Evolutionary conservation across 2,888 invertebrate species (phyloP), one percentile per base, ranked within the genome.

Genomic region (Leptopilina syphax): DNA sequence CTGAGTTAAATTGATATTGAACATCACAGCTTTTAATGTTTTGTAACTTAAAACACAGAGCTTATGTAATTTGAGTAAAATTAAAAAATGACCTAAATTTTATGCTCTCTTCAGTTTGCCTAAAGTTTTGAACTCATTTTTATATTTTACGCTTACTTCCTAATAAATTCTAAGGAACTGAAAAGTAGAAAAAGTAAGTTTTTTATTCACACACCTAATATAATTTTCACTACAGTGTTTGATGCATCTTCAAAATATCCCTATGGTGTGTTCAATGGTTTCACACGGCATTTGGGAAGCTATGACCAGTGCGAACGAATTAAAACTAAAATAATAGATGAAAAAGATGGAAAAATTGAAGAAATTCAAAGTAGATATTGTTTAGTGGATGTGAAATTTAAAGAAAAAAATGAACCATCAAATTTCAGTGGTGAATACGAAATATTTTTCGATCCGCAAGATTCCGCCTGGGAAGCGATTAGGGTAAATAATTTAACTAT

Each of bases 261-360:
- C 3, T 85, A 89, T 60, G 90, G 89, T 13, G 81, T 88, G 50
- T 82, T 90, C 50, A 86, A 86, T 27, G 90, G 90, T 3, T 84
- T 88, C 34, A 88, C 87, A 5, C 83, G 86, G 18, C 88, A 90
- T 80, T 84, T 87, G n/a, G 90, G 90, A 18, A 88, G 86, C 67
- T 90, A 89, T 66, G 90, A 90, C 77, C 86, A 88, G 65, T 90
- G 90, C 81, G 87, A 86, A 81, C 78, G 85, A 63, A 81, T 90
- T 50, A 81, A 84, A 57, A 81, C 83, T 0, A 84, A 77, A 47
- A 34, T 87, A n/a, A 47, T 82, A 2, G 67, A 44, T 41, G 8
- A 77, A 65, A 78, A 79, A 41, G 27, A 47, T 27, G 63, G 67
- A n/a, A 57, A 77, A 73, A 1, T 77, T 27, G 65, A 85, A 8